Base-by-base conservation (phyloP, 2,113 vertebrate species). In the Brachypteracias leptosomus region DNA sequence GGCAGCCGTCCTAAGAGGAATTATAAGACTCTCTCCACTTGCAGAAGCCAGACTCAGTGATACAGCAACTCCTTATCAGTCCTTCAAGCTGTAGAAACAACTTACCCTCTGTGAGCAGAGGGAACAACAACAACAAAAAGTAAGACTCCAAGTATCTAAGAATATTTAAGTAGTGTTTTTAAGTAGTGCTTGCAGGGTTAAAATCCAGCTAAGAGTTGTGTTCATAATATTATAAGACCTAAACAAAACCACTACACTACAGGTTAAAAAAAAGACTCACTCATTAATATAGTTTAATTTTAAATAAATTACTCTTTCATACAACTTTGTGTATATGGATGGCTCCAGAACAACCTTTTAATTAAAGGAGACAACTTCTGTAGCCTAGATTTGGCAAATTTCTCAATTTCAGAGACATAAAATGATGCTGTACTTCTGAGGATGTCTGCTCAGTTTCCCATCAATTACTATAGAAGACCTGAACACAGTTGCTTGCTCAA, bases 41-140 rank as follows among this genome's bases (percentile, higher is more conserved):
- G 38, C 33, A 93, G 28, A 51, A 29, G 29, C 40, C 76, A 62
- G 7, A 33, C 28, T 73, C 33, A 16, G 19, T 31, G 38, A 88
- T 26, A 61, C 1, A 40, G 18, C 10, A 75, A 61, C 7, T 68
- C 44, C 15, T 35, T 40, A 85, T 52, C 26, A 40, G 42, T 22
- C 15, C 33, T 78, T 35, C 31, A 54, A 61, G 79, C 40, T 2
- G 9, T 22, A 75, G 22, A 35, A 42, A 10, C 24, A 66, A 58
- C 11, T 65, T 24, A 52, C 2, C 2, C 7, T 58, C 28, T 4
- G 8, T 4, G 11, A 20, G 16, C 0, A 51, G 13, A 33, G 0
- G 26, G 26, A 3, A 6, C 6, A 2, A 36, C 35, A 38, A 71
- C 33, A 59, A 24, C 22, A 25, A 66, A 58, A 47, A 28, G 2